Evolutionary conservation across 2,888 invertebrate genomes (phyloP), one percentile per base, ranked within the genome.

Genomic region (Julus scanicus): DNA sequence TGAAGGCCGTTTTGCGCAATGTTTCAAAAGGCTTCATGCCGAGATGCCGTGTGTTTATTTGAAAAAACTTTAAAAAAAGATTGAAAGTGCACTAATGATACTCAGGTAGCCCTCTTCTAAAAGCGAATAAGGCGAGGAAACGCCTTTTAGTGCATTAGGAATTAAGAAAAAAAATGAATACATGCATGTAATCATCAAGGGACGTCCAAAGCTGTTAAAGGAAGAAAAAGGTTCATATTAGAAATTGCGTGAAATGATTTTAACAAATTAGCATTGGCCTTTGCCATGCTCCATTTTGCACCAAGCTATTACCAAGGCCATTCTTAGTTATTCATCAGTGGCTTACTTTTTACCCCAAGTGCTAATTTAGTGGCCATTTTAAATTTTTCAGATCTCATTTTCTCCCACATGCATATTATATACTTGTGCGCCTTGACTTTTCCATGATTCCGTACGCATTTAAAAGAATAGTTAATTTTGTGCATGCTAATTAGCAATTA

Each of bases 281-380:
- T 85, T 85, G 85, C 85, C 85, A 85, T 85, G 85, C 85, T 85
- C 85, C 85, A 85, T 85, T 85, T 85, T 85, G 85, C 85, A 44
- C 44, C 44, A 40, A 49, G 48, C 49, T 85, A 49, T 85, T 85
- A 49, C 71, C 71, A 71, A 71, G 71, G 71, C 29, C 71, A 71
- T 13, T 29, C 71, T 29, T 29, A 9, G 71, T n/a, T 71, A 71
- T 71, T 71, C 71, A 71, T 71, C 71, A 2, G 29, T 29, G 71
- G 71, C 29, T 71, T 29, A 29, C 71, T 71, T 71, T 71, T 63
- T 63, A 63, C 63, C 20, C 20, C 63, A n/a, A 63, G 71, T 71
- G 71, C 71, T 71, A 71, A 71, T 71, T 71, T 71, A 29, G 71
- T 71, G 71, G 71, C 71, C 71, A 71, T 29, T 71, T 71, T 29